Conservation (phyloP, 2,113 vertebrate genomes). For the Copsychus sechellarum region DNA sequence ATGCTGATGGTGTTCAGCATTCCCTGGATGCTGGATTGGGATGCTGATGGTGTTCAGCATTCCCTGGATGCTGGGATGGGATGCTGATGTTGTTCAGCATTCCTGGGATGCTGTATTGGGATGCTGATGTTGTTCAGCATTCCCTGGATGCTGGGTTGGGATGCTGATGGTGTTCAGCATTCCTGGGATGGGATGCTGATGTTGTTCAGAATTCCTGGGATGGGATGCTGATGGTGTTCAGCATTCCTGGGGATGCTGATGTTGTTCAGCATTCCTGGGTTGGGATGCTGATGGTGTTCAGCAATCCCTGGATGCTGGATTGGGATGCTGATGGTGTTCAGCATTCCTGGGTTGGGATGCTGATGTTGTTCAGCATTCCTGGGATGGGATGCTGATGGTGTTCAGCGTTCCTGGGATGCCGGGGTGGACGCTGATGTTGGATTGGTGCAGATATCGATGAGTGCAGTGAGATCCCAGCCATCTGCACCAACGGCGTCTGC, state of each 20-base stretch:
- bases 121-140: neutral
- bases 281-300: too few relatives aligned
- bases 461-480: conserved; percentile 87
- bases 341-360: too few relatives aligned
- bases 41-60: neutral
- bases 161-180: neutral
- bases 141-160: neutral
- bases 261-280: accelerated
- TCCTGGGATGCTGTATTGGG: too few relatives aligned
- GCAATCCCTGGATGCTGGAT: too few relatives aligned
- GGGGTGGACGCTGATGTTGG: neutral
- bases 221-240: too few relatives aligned
- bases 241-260: too few relatives aligned
- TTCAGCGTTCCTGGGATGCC: too few relatives aligned
- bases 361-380: accelerated
- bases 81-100: too few relatives aligned
- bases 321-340: too few relatives aligned
- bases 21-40: too few relatives aligned
- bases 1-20: neutral
- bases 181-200: neutral
- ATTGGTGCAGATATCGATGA: conserved; percentile 86
- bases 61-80: neutral
- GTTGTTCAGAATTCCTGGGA: too few relatives aligned
- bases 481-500: conserved; percentile 88
- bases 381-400: neutral